A percentile compares a stretch with the other conserved stretches of the same genome.
phyloP scores from a whole-genome alignment of 2,113 vertebrate species.

The Sander lucioperca region DNA sequence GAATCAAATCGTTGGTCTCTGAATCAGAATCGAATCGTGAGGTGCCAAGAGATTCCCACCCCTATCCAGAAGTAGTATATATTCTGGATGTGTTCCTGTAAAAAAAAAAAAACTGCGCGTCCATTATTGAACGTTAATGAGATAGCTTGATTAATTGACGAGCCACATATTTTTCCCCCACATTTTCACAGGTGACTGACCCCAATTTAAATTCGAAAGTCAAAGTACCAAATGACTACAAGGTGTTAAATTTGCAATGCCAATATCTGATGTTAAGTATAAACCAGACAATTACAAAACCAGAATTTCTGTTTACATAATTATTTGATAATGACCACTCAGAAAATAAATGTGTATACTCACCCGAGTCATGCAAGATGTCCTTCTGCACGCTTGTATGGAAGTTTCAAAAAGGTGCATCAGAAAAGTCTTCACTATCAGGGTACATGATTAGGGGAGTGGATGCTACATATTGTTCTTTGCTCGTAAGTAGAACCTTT shows the following conservation, averaged over 20 bases:
- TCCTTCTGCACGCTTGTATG: background rate
- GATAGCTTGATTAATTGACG: background rate
- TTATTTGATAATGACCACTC: background rate
- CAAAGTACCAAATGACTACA: background rate
- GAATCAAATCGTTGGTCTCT: no score
- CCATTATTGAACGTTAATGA: background rate
- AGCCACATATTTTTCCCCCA: background rate
- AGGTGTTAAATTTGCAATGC: background rate
- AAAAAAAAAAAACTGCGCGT: background rate
- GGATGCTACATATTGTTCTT: background rate
- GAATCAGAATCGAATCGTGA: no score
- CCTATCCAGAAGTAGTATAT: background rate
- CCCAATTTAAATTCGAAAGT: background rate
- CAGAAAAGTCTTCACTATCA: background rate
- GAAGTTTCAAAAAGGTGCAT: background rate
- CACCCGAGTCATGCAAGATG: background rate
- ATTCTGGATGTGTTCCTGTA: background rate
- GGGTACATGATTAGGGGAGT: no score
- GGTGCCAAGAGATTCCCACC: no score
- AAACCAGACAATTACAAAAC: background rate
- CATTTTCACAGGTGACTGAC: background rate
- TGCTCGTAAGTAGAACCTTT: background rate
- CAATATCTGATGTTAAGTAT: background rate
- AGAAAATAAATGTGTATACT: background rate
- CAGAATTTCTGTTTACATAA: background rate